Percentiles rank a stretch among this genome's conserved stretches.
phyloP scores from a whole-genome alignment of 1,140 invertebrate species.

The Zaprionus gabonicus region DNA sequence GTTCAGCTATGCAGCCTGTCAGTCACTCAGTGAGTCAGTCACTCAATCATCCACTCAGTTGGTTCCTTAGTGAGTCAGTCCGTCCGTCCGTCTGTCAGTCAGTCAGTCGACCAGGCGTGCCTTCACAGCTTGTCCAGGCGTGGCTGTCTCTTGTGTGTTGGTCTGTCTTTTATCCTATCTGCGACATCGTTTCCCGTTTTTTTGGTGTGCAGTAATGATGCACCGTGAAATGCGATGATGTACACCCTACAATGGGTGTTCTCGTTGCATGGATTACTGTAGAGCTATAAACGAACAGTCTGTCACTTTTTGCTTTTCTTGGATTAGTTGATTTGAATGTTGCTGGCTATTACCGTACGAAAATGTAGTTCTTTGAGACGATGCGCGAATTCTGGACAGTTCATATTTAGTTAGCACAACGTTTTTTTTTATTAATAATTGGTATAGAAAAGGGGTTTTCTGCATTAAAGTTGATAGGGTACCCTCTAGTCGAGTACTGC shows the following conservation, averaged over 20 bases:
- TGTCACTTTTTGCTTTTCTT: too few species aligned
- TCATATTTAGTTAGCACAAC: too few species aligned
- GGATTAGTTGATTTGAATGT: too few species aligned
- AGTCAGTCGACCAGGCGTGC: too few species aligned
- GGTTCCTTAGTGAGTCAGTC: background rate
- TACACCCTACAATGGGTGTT: background rate
- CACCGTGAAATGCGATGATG: conserved; percentile 24
- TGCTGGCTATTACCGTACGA: too few species aligned
- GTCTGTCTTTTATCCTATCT: background rate
- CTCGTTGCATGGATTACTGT: background rate
- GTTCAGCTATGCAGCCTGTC: background rate
- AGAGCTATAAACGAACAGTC: too few species aligned
- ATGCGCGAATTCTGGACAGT: too few species aligned
- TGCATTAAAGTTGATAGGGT: conserved; percentile 1
- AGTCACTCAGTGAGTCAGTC: conserved; percentile 3
- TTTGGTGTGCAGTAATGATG: conserved; percentile 50
- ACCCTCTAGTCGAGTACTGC: conserved; percentile 16
- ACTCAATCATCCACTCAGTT: background rate
- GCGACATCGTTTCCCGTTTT: conserved; percentile 14
- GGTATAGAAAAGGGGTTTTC: too few species aligned
- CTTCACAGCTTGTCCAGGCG: background rate
- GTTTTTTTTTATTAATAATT: too few species aligned
- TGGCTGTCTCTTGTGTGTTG: too few species aligned
- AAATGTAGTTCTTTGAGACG: too few species aligned
- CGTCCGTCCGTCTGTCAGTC: background rate